Conservation (phyloP, 2,888 invertebrate genomes). For the Galeopsomyia nigrocyanea region DNA sequence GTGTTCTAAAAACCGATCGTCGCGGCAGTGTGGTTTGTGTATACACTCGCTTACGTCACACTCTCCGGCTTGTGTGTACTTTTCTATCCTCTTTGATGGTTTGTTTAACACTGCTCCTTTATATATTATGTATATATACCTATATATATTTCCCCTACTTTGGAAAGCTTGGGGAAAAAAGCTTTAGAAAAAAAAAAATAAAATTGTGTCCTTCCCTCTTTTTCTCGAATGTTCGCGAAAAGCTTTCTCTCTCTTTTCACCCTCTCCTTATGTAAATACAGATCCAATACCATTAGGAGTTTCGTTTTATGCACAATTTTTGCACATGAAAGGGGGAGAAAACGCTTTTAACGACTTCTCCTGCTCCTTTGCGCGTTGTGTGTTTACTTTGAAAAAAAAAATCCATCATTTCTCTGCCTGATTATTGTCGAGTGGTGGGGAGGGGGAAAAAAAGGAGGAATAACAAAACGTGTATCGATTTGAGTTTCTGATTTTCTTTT, state of each 20-base stretch:
- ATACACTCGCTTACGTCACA: constrained; percentile 20
- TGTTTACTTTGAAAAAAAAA: constrained; percentile 2
- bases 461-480: neutral
- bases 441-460: neutral
- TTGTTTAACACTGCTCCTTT: constrained; percentile 27
- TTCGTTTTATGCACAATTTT: constrained; percentile 39
- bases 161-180: neutral
- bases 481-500: constrained; percentile 7
- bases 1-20: constrained; percentile 22
- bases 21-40: neutral
- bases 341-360: constrained; percentile 15
- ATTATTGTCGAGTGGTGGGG: neutral
- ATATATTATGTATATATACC: neutral
- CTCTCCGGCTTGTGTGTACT: neutral
- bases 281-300: constrained; percentile 38
- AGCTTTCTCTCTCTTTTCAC: too few relatives aligned
- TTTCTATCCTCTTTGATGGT: constrained; percentile 24
- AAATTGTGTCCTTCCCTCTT: constrained; percentile 1
- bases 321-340: constrained; percentile 16
- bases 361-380: constrained; percentile 9
- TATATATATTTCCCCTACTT: neutral
- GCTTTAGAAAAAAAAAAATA: constrained; percentile 14
- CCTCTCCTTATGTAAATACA: constrained; percentile 28
- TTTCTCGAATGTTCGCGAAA: too few relatives aligned
- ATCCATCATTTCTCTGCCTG: neutral